Base-by-base conservation (phyloP, 2,888 invertebrate genomes). In the Mystacides longicornis region DNA sequence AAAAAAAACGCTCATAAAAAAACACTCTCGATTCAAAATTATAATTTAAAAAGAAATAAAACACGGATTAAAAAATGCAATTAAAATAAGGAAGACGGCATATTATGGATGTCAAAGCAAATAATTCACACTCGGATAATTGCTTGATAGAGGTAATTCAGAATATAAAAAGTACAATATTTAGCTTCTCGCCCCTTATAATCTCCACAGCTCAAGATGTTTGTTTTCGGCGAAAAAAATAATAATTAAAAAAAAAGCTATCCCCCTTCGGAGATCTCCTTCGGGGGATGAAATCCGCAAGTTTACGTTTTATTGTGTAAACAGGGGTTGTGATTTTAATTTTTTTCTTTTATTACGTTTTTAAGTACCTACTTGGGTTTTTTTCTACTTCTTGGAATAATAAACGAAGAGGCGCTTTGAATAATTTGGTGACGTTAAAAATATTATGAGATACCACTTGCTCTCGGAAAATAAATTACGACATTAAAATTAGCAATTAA, bases 211-310 rank as follows among this genome's bases (percentile, higher is more conserved):
- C 20, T 22, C 22, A 23, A 43, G 49, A 21, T 33, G 54, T 23
- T 49, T 49, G 27, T 49, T 54, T 49, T 21, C 48, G 23, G 47
- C 45, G 57, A 48, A 58, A 56, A 58, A 59, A 58, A 60, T 52
- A 58, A 60, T 60, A 60, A 60, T 60, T 60, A 60, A 60, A 60
- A 58, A n/a, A 51, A 48, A 46, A 21, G 48, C 49, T 50, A 54
- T 37, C 57, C 48, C 52, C 47, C 20, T 21, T 4, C 4, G 11
- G 11, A 37, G 16, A 19, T 46, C 51, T 22, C 51, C 50, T 43
- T 52, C 46, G 42, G 31, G 51, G 51, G 46, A 51, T 33, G 54
- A 43, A 60, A 57, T 60, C 60, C 54, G 54, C 53, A 55, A 57
- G 60, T 55, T 59, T 46, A 51, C 47, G 51, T 51, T 48, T 51